Evolutionary conservation across 1,140 invertebrate species (phyloP), one percentile per base, ranked within the genome.

Genomic region (Ostrea edulis): DNA sequence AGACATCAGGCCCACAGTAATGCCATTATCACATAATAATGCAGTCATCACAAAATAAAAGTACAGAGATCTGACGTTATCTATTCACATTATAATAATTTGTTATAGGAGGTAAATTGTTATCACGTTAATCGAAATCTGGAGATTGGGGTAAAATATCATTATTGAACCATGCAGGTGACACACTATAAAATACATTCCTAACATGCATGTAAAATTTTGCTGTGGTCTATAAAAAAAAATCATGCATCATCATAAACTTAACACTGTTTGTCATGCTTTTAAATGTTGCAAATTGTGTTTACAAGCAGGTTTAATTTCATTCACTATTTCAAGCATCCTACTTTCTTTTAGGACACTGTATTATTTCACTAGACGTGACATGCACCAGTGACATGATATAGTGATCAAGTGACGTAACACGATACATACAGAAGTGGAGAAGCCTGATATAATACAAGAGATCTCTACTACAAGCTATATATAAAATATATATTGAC

Each of bases 161-260:
- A 11, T 71, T 25, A 29, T 29, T 12, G 25, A 29, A 11, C 12
- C 68, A 71, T 71, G 68, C 68, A 29, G 25, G 3, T 29, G 29
- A 29, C 29, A 71, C 22, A 25, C 22, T 71, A 17, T 71, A 35
- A 25, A 17, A 71, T 29, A 71, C 55, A 44, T 62, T n/a, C 68
- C 29, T 14, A 25, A 71, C 68, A 71, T 71, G 68, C 68, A 71
- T 22, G 68, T 29, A 71, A 25, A 71, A 35, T 25, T 29, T 25
- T 68, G n/a, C n/a, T 71, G 68, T 71, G 25, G 29, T 71, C 25
- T 71, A 71, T 25, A 25, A 71, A 71, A 71, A 71, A 71, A 71
- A 12, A 14, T 20, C 11, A 20, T 5, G 12, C 4, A 62, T 62
- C 55, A 20, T 7, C 8, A 71, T 71, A 2, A 35, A 29, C 29